These are phyloP conservation scores for Bufo gargarizans DNA, from an alignment of 2,113 vertebrate genomes.

Conservation along the genomic window DNA sequence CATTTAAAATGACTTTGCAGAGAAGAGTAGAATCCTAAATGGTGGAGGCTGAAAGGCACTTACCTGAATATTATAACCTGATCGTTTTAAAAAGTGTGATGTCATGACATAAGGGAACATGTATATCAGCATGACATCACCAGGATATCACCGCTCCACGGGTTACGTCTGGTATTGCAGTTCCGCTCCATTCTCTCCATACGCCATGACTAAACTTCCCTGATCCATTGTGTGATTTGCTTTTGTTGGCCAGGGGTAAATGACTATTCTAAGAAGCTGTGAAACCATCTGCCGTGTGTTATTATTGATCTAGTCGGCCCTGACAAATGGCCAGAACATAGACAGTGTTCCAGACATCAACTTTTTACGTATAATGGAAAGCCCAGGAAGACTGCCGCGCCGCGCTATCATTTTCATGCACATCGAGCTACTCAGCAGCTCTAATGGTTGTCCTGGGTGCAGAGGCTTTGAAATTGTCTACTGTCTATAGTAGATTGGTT, in stretches of 20 bases:
- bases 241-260: slow-evolving; percentile 12
- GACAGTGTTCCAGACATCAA: slow-evolving; percentile 10
- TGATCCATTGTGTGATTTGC: slow-evolving; percentile 13
- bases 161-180: too few relatives aligned
- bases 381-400: not conserved
- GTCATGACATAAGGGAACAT: too few relatives aligned
- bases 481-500: not conserved
- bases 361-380: slow-evolving; percentile 5
- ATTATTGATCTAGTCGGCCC: slow-evolving; percentile 23
- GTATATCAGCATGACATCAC: too few relatives aligned
- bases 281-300: slow-evolving; percentile 19
- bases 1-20: too few relatives aligned
- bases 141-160: too few relatives aligned
- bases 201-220: not conserved
- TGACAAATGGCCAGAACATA: slow-evolving; percentile 13
- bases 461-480: not conserved
- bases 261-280: slow-evolving; percentile 24
- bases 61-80: too few relatives aligned
- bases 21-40: too few relatives aligned
- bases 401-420: not conserved
- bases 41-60: too few relatives aligned
- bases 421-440: not conserved
- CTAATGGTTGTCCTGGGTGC: not conserved
- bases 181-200: not conserved
- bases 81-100: too few relatives aligned